Percentiles rank a stretch among this genome's conserved stretches.
phyloP scores from a whole-genome alignment of 2,797 vertebrate species.

The Arctocebus calabarensis region DNA sequence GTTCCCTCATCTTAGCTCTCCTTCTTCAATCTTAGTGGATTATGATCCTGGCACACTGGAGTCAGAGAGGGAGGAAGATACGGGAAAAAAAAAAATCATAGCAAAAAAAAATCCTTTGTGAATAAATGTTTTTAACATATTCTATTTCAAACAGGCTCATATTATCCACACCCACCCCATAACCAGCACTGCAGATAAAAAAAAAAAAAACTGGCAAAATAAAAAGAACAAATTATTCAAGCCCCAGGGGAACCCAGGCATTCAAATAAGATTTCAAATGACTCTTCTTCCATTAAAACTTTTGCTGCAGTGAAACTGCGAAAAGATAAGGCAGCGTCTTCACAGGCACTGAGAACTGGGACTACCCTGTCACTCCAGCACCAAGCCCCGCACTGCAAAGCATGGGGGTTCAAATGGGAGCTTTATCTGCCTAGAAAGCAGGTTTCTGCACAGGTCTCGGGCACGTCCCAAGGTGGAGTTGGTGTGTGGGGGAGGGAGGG shows the following conservation, averaged over 20 bases:
- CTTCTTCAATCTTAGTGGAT: neutral
- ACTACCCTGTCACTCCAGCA: fast-evolving
- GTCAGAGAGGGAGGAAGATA: neutral
- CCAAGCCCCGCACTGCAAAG: neutral
- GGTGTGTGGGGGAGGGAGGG: fast-evolving
- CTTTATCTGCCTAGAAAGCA: neutral
- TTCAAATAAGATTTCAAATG: slow-evolving; percentile 81
- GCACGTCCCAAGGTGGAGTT: fast-evolving
- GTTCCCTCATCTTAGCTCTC: neutral
- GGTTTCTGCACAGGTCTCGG: neutral
- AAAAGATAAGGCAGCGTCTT: neutral
- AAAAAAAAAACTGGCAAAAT: slow-evolving; percentile 75
- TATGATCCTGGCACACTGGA: neutral
- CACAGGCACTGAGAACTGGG: neutral
- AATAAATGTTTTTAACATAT: slow-evolving; percentile 73
- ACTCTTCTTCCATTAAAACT: slow-evolving; percentile 74
- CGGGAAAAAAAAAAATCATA: neutral
- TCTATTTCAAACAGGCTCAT: slow-evolving; percentile 66
- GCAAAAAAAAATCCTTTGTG: slow-evolving; percentile 58
- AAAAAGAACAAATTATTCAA: slow-evolving; percentile 76
- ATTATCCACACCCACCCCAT: neutral
- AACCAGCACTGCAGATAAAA: slow-evolving; percentile 67
- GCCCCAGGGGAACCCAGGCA: slow-evolving; percentile 70
- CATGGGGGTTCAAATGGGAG: neutral
- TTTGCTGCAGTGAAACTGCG: slow-evolving; percentile 29